Evolutionary conservation across 53 echinoderm and acorn worm genomes (phyloP), one percentile per base, ranked within the genome.

Genomic region (Stichopus horrens): DNA sequence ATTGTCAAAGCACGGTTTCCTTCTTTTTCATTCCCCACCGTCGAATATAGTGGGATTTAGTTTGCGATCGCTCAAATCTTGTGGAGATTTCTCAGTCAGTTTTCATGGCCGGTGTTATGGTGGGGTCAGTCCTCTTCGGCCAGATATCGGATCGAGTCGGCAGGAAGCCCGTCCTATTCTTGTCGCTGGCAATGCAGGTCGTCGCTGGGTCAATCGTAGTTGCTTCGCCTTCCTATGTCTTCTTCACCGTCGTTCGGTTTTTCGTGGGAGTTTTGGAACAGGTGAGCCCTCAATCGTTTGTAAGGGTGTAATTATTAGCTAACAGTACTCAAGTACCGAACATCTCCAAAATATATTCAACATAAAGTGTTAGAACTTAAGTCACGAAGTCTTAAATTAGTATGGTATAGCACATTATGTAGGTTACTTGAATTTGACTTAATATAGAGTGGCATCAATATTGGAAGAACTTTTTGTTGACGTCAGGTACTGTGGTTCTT

Each of bases 91-190:
- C 95, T 7, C 93, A 94, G 80, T 90, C 90, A 4, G 86, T 96
- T 56, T 96, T 96, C 90, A 96, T 96, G 97, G 71, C 91, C 5
- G 97, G 97, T 8, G 95, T 96, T 7, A 96, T 96, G 97, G 91
- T 96, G 52, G 97, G 97, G 9, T 96, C 97, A 9, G 21, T 96
- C n/a, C 56, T 94, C 52, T 93, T 91, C 79, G 97, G 97, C 9
- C 97, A 95, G 60, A 89, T 96, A 54, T 96, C 97, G 5, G 97
- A 96, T 90, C 89, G 93, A 20, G 95, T 88, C 91, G 95, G 97
- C 21, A 79, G 97, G 55, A 92, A 91, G 55, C 88, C 91, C 21
- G 86, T 96, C 91, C 95, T 93, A 83, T 95, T 96, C 63, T 18
- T 88, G n/a, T 95, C 95, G 52, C 92, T 96, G 21, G 95, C 93